phyloP scores from a whole-genome alignment of 30 jellyfish, hydroid and myxozoan species.

The Rhopilema esculentum region DNA sequence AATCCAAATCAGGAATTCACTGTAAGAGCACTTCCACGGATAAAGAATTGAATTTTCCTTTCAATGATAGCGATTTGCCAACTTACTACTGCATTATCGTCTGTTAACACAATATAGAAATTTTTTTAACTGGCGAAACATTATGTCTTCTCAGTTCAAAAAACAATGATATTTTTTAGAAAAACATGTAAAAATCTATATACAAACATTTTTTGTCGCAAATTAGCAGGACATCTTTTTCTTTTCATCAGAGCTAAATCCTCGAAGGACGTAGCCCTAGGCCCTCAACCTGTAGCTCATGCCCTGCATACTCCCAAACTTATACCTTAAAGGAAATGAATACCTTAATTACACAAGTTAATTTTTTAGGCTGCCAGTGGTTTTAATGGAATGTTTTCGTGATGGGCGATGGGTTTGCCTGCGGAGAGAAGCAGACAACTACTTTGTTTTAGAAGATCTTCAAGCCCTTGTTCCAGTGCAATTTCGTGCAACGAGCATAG shows the following conservation, averaged over 20 bases:
- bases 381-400: constrained; percentile 72
- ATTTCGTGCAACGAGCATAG: constrained; percentile 78
- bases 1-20: constrained; percentile 74
- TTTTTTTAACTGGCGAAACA: too few relatives aligned
- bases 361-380: constrained; percentile 76
- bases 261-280: too few relatives aligned
- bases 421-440: constrained; percentile 73
- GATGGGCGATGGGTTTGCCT: constrained; percentile 86
- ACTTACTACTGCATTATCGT: too few relatives aligned
- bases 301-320: too few relatives aligned
- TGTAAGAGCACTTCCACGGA: constrained; percentile 31
- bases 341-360: neutral
- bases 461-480: constrained; percentile 37
- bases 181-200: too few relatives aligned
- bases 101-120: too few relatives aligned
- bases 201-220: neutral
- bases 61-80: too few relatives aligned
- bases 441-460: constrained; percentile 9
- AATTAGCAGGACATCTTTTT: neutral
- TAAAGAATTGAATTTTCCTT: neutral
- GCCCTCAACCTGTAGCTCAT: too few relatives aligned
- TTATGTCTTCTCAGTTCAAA: too few relatives aligned
- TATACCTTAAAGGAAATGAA: too few relatives aligned
- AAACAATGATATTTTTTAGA: too few relatives aligned
- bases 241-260: too few relatives aligned